Evolutionary conservation across 2,888 invertebrate species (phyloP), one percentile per base, ranked within the genome.

Genomic region (Nomada lathburiana): DNA sequence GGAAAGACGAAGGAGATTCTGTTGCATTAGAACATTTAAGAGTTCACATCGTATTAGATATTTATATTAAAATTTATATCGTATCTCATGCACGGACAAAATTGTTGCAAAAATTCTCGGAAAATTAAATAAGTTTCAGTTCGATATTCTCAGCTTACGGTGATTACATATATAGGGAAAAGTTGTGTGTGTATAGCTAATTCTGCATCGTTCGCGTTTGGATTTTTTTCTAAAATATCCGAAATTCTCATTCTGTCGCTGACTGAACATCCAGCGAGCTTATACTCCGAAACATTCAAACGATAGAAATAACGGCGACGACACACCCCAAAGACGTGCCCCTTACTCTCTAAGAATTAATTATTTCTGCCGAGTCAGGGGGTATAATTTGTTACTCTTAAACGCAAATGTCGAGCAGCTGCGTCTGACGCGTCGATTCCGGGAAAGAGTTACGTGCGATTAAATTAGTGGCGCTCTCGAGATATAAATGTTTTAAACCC

Each of bases 401-500:
- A 72, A 55, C 55, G 67, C 63, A 52, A 72, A 72, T 80, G 29
- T 42, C 57, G 50, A 53, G 52, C 81, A 80, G 73, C 80, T 80
- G 80, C 81, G 23, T 63, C 42, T 72, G 80, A 80, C 80, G 60
- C 80, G 72, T 18, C 71, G 79, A 63, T 80, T 68, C 52, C 23
- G 62, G 29, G 18, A 59, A 72, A 68, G 67, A 63, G 52, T 72
- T 68, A 50, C 50, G 16, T 20, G 50, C 62, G 71, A 80, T 68
- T 62, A 80, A 80, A 80, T 80, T 72, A 68, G 57, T 16, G 57
- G 44, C 42, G 50, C 59, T 20, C 23, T 29, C 29, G n/a, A n/a
- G 20, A 29, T 52, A n/a, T 68, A 64, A 63, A 79, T 76, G 59
- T 52, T 63, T 57, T 47, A 59, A n/a, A n/a, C 4, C 44, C 29